Base-by-base conservation (phyloP, 1,140 invertebrate genomes). In the Ctenoplectra terminalis region DNA sequence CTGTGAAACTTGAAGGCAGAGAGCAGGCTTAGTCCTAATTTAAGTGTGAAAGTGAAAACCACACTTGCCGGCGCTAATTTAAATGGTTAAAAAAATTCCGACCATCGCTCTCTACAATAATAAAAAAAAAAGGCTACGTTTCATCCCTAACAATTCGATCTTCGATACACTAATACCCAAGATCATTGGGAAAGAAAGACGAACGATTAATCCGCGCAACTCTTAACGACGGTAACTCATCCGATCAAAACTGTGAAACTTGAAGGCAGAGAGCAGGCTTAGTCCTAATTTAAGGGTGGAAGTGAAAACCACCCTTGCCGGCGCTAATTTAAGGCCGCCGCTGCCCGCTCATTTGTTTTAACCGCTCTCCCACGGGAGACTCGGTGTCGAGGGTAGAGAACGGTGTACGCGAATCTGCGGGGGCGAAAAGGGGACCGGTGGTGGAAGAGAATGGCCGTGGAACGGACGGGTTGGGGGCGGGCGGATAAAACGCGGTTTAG, bases 211-310 rank as follows among this genome's bases (percentile, higher is more conserved):
- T 83, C 40, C 66, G 17, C 75, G 78, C 76, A 89, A 91, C 76
- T 87, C 87, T 88, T 84, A 90, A 81, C 85, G 75, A 72, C 83
- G 86, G 83, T 90, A 92, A 91, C 90, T 92, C 90, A 90, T 91
- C 91, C 89, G 90, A 92, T 92, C 91, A 92, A 92, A 85, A 90
- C 91, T 86, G 85, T 88, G 90, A 91, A 91, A 92, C 90, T 92
- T 92, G 89, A 84, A 90, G 85, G 89, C 89, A 90, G n/a, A n/a
- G n/a, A n/a, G 76, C 81, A 89, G 88, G 91, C 91, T 93, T 92
- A 93, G 91, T 92, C 90, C 92, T 94, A 94, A 94, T 94, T 94
- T 94, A 92, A 93, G 92, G 92, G 92, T 91, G 88, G 91, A 93
- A 93, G 93, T 92, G 92, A 94, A 93, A 93, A 93, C 91, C 93